These are phyloP conservation scores for Bactericera cockerelli DNA, from an alignment of 1,140 invertebrate genomes.

Conservation along the genomic window DNA sequence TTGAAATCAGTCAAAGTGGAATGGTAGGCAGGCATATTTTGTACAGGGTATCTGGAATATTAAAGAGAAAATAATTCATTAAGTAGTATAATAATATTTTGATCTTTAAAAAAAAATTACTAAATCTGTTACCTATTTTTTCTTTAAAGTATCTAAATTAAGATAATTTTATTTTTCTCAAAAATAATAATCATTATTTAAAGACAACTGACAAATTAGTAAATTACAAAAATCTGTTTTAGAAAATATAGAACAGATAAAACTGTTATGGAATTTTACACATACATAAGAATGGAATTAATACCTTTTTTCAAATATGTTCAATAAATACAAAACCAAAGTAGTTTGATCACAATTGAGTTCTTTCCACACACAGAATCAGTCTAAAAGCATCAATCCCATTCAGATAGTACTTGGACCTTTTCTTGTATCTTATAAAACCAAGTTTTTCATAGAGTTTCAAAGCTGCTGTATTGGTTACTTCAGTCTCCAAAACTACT, in stretches of 20 bases:
- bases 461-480: neutral
- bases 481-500: neutral
- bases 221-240: too few species aligned
- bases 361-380: neutral
- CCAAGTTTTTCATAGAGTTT: neutral
- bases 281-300: too few species aligned
- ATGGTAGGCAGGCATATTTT: constrained; percentile 69
- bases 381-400: neutral
- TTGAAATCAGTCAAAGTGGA: constrained; percentile 63
- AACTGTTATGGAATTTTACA: too few species aligned
- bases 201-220: too few species aligned
- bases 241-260: too few species aligned
- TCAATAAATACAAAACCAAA: too few species aligned
- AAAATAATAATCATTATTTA: too few species aligned
- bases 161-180: neutral
- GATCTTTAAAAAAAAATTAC: too few species aligned
- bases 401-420: neutral
- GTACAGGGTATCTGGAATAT: neutral
- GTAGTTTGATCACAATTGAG: too few species aligned
- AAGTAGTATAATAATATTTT: neutral
- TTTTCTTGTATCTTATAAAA: neutral
- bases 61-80: neutral
- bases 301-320: too few species aligned
- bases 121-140: neutral
- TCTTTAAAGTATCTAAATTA: neutral